Percentiles rank a stretch among this genome's conserved stretches.
These are phyloP conservation scores for Sialia sialis DNA, from an alignment of 2,113 vertebrate species.

Conservation along the genomic window DNA sequence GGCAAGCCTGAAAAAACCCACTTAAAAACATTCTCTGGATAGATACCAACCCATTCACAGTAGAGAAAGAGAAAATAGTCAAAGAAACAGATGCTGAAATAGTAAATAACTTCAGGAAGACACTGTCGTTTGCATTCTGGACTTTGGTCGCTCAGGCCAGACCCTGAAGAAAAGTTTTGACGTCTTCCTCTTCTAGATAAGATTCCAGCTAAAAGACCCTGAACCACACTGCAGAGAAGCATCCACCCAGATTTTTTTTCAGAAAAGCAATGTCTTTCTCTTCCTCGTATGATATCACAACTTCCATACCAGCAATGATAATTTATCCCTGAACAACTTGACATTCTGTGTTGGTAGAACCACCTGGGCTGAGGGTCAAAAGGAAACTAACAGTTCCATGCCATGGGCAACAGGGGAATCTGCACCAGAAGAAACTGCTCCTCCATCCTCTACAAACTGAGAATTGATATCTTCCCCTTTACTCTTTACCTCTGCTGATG, in stretches of 20 bases:
- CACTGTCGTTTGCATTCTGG: not conserved
- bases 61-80: not conserved
- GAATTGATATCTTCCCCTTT: not conserved
- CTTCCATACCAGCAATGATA: not conserved
- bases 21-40: not conserved
- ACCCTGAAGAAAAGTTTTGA: not conserved
- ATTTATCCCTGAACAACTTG: not conserved
- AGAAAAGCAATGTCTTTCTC: not conserved
- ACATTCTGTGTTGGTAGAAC: not conserved
- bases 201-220: not conserved
- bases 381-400: not conserved
- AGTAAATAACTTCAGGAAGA: not conserved
- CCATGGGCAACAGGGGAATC: not conserved
- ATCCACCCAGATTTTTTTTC: not conserved
- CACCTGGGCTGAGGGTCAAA: not conserved
- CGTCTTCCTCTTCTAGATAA: not conserved
- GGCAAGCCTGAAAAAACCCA: not conserved
- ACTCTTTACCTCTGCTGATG: rapidly evolving
- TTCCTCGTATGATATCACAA: not conserved
- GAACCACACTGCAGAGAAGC: not conserved
- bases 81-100: not conserved
- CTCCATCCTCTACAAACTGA: not conserved
- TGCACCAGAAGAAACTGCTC: not conserved
- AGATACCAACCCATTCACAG: not conserved
- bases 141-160: not conserved